Base-by-base conservation (phyloP, 2,888 invertebrate genomes). In the Cryptus viduatorius region DNA sequence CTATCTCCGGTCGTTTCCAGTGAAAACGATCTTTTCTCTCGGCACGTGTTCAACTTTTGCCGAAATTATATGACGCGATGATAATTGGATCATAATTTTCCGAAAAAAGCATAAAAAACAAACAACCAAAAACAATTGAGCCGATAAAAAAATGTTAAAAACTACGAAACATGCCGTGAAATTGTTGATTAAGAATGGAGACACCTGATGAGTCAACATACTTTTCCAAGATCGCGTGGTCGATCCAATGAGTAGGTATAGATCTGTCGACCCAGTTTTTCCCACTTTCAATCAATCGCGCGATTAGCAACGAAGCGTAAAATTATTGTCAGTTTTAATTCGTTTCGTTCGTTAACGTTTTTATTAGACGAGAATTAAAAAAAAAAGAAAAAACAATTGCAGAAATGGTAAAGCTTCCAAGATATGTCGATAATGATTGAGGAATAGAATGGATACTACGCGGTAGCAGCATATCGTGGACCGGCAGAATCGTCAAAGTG, bases 281-380 rank as follows among this genome's bases (percentile, higher is more conserved):
- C 73, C 73, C 78, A 81, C 84, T 84, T 84, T 84, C 84, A 69
- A 82, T 84, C 78, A 48, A 14, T 76, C 76, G 19, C 80, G 59
- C 78, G 78, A 84, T 79, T 78, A 75, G 78, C 79, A 84, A 84
- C 73, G 79, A 82, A 84, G 81, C 84, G 79, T 79, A 78, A 79
- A 84, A 75, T 78, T 64, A 82, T 84, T 84, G 81, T 82, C 69
- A 82, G 82, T 73, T 65, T 79, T 37, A 79, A 79, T 59, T 78
- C 56, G 72, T 71, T 64, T 44, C 67, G 67, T 81, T 67, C 77
- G 59, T 77, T 64, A 73, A 53, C 48, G 53, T 73, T 29, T 65
- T 37, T 44, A 42, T 64, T 37, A 42, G 69, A 0, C 24, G 16
- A 42, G 14, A 16, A 24, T 24, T 24, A 29, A 7, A 44, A 29